Evolutionary conservation across 2,797 vertebrate genomes (phyloP), one percentile per base, ranked within the genome.

Genomic region (Notolabrus celidotus): DNA sequence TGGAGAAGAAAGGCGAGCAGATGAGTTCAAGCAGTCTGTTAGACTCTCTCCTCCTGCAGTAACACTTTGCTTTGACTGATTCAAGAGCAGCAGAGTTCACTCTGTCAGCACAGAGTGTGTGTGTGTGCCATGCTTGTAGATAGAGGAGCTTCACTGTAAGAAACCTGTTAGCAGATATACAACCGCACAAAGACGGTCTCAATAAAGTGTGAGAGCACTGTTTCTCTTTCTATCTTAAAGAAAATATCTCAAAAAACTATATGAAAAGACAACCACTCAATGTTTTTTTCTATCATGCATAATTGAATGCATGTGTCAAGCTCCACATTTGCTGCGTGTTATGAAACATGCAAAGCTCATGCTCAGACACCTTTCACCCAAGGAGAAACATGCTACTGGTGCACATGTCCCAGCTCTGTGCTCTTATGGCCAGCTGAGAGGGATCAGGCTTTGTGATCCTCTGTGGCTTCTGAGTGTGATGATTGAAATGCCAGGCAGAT

Each of bases 401-500:
- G 0, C 67, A 34, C 56, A 42, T 2, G 50, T n/a, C 14, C 19
- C 51, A 68, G 51, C 71, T 62, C 41, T 39, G n/a, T 7, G 36
- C 1, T 0, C 67, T 60, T 14, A 41, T 14, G 56, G 62, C 69
- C 64, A 62, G 61, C 74, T 61, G 71, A 52, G 69, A 20, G n/a
- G 55, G 64, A 80, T 55, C 70, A 81, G 33, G 31, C 77, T 82
- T 25, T 52, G 63, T 65, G 79, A 75, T 80, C 63, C 74, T 64
- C 47, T 65, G 43, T 47, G 57, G 46, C 62, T 51, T 45, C 50
- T 36, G 61, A 56, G 77, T 56, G 79, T 75, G 80, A 77, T 86
- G 75, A 89, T 86, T 82, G 81, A 88, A 90, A 86, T 83, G 78
- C 76, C 76, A 76, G 78, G 80, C 64, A 81, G 85, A 86, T 81